A percentile compares a stretch with the other conserved stretches of the same genome.
Evolutionary conservation across 2,797 vertebrate species (phyloP).

Genomic region (Peromyscus attwateri): DNA sequence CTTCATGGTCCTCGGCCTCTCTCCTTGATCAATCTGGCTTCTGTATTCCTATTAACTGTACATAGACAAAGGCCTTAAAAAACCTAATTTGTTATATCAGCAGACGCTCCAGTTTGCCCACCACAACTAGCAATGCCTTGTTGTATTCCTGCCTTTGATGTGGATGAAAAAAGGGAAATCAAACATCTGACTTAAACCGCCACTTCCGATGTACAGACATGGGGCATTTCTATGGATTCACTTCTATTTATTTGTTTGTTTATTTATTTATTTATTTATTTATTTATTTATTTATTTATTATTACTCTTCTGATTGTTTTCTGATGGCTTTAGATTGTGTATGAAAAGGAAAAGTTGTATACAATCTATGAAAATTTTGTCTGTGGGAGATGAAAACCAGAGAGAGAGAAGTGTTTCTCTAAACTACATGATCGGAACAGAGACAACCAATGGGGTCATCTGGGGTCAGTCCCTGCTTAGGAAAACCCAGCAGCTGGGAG

Average conservation of each 20-base stretch:
- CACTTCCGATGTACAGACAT: slow-evolving; percentile 88
- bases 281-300: slow-evolving; percentile 89
- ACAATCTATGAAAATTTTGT: slow-evolving; percentile 83
- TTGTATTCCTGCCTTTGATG: slow-evolving; percentile 92
- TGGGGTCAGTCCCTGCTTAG: slow-evolving; percentile 75
- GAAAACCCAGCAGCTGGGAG: slow-evolving; percentile 73
- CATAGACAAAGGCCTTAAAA: slow-evolving; percentile 97
- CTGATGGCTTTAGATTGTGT: slow-evolving; percentile 81
- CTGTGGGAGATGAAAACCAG: slow-evolving; percentile 84
- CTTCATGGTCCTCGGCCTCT: slow-evolving; percentile 84
- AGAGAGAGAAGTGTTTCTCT: slow-evolving; percentile 80
- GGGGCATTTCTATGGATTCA: slow-evolving; percentile 89
- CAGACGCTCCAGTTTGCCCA: slow-evolving; percentile 90
- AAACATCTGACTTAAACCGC: slow-evolving; percentile 88
- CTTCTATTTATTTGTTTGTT: slow-evolving; percentile 87
- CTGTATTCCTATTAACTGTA: slow-evolving; percentile 92
- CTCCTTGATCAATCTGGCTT: slow-evolving; percentile 90
- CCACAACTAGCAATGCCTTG: slow-evolving; percentile 91
- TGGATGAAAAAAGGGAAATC: slow-evolving; percentile 95
- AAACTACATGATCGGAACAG: slow-evolving; percentile 76
- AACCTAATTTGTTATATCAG: slow-evolving; percentile 90
- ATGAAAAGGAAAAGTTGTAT: slow-evolving; percentile 84
- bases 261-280: slow-evolving; percentile 82
- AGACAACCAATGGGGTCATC: slow-evolving; percentile 73
- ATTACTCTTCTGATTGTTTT: slow-evolving; percentile 82